These are phyloP conservation scores for Macaria notata DNA, from an alignment of 2,888 invertebrate genomes.

Conservation along the genomic window DNA sequence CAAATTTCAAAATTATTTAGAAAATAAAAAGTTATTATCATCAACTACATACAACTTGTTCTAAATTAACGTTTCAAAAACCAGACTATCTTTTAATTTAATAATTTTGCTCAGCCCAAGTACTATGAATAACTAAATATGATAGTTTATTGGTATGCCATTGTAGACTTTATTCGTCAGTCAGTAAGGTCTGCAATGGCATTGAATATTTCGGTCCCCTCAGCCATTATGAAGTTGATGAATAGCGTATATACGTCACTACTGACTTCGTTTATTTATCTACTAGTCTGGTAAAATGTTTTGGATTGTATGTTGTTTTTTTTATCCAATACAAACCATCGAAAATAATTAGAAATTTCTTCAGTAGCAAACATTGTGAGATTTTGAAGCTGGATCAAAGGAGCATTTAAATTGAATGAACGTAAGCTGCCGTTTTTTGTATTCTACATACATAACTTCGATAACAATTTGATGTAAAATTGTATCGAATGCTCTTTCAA, in stretches of 20 bases:
- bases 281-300: neutral
- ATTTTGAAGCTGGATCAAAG: too few relatives aligned
- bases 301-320: constrained; percentile 1
- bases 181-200: constrained; percentile 24
- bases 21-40: too few relatives aligned
- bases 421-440: too few relatives aligned
- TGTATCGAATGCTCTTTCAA: too few relatives aligned
- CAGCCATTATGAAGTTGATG: constrained; percentile 13
- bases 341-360: too few relatives aligned
- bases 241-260: constrained; percentile 20
- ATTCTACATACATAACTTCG: too few relatives aligned
- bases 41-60: too few relatives aligned
- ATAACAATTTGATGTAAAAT: too few relatives aligned
- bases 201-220: constrained; percentile 26
- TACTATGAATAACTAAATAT: constrained; percentile 42
- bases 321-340: neutral
- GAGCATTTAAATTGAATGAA: too few relatives aligned
- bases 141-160: constrained; percentile 16
- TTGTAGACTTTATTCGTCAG: constrained; percentile 25
- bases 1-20: too few relatives aligned
- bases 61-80: too few relatives aligned
- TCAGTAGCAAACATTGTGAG: too few relatives aligned
- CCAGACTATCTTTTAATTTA: constrained; percentile 20
- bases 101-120: constrained; percentile 51
- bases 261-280: constrained; percentile 6